phyloP scores from a whole-genome alignment of 2,113 vertebrate genomes.

The Corythornis madagascariensis region DNA sequence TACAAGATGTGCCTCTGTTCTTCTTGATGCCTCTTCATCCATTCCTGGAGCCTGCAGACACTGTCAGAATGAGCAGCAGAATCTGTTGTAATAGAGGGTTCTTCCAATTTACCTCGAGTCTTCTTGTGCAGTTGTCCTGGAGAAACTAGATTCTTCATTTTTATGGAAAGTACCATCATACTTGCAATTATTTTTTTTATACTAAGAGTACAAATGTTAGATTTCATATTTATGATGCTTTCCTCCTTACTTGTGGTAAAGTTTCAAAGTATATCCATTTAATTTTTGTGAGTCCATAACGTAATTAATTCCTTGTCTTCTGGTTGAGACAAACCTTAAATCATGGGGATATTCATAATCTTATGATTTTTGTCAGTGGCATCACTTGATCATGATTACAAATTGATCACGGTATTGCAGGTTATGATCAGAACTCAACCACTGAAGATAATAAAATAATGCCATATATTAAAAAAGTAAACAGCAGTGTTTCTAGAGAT shows the following conservation, averaged over 20 bases:
- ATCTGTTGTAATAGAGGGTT: background rate
- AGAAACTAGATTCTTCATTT: background rate
- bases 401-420: background rate
- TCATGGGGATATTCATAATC: background rate
- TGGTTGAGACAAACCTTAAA: background rate
- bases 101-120: background rate
- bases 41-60: background rate
- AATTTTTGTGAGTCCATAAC: background rate
- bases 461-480: background rate
- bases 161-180: background rate
- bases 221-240: background rate
- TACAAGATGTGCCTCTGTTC: background rate
- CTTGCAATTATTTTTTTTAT: background rate
- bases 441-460: background rate
- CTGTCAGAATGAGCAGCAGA: background rate
- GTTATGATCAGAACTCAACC: background rate
- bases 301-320: background rate
- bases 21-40: background rate
- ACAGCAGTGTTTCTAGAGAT: background rate
- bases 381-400: background rate
- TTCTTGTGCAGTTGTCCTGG: background rate
- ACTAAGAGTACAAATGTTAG: background rate
- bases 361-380: background rate
- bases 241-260: background rate
- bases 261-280: background rate